phyloP scores from a whole-genome alignment of 1,140 invertebrate genomes.

The Oppia nitens region DNA sequence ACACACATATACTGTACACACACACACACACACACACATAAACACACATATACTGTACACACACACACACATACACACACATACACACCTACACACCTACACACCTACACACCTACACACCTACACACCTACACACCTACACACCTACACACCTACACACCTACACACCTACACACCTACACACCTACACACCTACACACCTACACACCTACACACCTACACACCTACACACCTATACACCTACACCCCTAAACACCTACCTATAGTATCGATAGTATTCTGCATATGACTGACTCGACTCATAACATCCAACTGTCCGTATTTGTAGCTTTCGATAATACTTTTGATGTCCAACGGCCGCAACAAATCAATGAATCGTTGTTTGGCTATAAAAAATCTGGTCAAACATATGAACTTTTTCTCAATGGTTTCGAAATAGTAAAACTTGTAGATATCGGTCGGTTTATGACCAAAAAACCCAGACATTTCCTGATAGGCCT shows the following conservation, averaged over 20 bases:
- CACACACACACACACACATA: too few species aligned
- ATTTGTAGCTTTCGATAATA: constrained; percentile 86
- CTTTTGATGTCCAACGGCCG: constrained; percentile 94
- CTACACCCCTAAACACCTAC: not conserved
- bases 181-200: too few species aligned
- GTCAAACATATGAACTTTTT: constrained; percentile 4
- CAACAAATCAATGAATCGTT: constrained; percentile 81
- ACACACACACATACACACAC: too few species aligned
- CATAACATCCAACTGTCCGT: constrained; percentile 71
- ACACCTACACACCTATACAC: too few species aligned
- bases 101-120: too few species aligned
- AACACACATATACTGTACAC: too few species aligned
- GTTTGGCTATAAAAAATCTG: constrained; percentile 64
- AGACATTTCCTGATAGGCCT: not conserved
- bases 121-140: too few species aligned
- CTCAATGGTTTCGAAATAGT: not conserved
- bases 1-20: too few species aligned
- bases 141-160: too few species aligned
- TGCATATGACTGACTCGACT: constrained; percentile 60
- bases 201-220: too few species aligned
- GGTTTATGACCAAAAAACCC: not conserved
- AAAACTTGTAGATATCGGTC: constrained; percentile 1
- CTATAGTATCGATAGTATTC: constrained; percentile 1
- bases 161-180: too few species aligned
- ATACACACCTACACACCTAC: too few species aligned